These are phyloP conservation scores for Tiliqua scincoides DNA, from an alignment of 2,113 vertebrate species.

Conservation along the genomic window DNA sequence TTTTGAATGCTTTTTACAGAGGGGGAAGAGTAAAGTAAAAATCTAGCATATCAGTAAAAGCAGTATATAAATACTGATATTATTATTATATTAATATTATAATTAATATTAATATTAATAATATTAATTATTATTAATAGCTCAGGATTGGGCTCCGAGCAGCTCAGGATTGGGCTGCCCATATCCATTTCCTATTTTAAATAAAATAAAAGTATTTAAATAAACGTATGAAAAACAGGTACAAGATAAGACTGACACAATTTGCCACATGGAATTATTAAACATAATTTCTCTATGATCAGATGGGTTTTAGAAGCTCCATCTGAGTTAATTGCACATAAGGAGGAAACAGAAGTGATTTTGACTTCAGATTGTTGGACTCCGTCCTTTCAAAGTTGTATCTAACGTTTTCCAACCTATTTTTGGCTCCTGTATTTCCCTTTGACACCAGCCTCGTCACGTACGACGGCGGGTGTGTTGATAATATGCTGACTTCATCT, in stretches of 20 bases:
- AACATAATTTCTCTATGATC: background rate
- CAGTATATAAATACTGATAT: too few species aligned
- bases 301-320: background rate
- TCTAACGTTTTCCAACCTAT: slow-evolving; percentile 15
- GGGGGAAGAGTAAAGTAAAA: background rate
- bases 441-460: background rate
- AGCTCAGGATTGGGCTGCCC: background rate
- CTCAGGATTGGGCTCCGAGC: background rate
- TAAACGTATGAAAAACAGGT: too few species aligned
- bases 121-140: too few species aligned
- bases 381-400: background rate
- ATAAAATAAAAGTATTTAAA: too few species aligned
- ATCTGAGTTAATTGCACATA: background rate
- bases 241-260: background rate
- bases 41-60: background rate
- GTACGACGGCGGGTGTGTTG: background rate
- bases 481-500: background rate
- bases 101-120: too few species aligned
- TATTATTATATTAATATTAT: too few species aligned
- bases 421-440: slow-evolving; percentile 28
- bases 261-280: background rate
- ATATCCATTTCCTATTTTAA: too few species aligned
- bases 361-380: background rate
- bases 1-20: background rate
- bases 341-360: background rate